Conservation (phyloP, 1,140 invertebrate genomes). For the Drosophila athabasca region DNA sequence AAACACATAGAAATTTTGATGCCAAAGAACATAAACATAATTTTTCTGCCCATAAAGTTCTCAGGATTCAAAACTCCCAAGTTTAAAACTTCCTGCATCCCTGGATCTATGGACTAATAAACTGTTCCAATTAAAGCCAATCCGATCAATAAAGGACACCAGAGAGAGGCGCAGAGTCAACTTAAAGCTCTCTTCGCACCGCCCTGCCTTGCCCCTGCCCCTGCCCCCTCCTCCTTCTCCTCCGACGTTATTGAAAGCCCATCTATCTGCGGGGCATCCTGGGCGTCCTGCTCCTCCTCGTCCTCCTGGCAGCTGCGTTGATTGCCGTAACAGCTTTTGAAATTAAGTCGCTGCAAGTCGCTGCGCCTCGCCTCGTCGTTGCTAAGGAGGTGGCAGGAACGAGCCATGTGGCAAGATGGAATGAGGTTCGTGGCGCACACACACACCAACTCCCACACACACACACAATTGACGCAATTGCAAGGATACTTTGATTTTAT, state of each 20-base stretch:
- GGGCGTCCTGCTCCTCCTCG: too few species aligned
- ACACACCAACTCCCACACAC: slow-evolving; percentile 18
- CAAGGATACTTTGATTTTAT: slow-evolving; percentile 80
- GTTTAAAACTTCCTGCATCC: neutral
- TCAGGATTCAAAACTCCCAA: neutral
- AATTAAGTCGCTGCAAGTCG: slow-evolving; percentile 73
- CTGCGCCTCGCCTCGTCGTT: neutral
- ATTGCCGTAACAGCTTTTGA: slow-evolving; percentile 79
- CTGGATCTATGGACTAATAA: slow-evolving; percentile 37
- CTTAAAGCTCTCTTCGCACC: slow-evolving; percentile 46
- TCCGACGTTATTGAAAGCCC: slow-evolving; percentile 36
- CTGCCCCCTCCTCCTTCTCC: too few species aligned
- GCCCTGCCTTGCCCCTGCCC: too few species aligned
- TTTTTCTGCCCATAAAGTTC: too few species aligned
- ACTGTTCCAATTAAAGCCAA: slow-evolving; percentile 44
- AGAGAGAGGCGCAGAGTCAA: slow-evolving; percentile 12
- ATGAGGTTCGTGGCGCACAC: slow-evolving; percentile 18
- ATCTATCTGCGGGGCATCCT: slow-evolving; percentile 40
- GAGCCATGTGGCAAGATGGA: slow-evolving; percentile 31
- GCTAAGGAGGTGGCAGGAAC: slow-evolving; percentile 20
- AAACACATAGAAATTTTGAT: too few species aligned
- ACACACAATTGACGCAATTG: slow-evolving; percentile 78
- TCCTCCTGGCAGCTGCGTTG: slow-evolving; percentile 63
- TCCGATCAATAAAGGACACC: slow-evolving; percentile 45
- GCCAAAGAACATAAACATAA: too few species aligned